Percentiles rank a stretch among this genome's conserved stretches.
These are phyloP conservation scores for Micromussa lordhowensis DNA, from an alignment of 92 coral and sea anemone species.

Conservation along the genomic window DNA sequence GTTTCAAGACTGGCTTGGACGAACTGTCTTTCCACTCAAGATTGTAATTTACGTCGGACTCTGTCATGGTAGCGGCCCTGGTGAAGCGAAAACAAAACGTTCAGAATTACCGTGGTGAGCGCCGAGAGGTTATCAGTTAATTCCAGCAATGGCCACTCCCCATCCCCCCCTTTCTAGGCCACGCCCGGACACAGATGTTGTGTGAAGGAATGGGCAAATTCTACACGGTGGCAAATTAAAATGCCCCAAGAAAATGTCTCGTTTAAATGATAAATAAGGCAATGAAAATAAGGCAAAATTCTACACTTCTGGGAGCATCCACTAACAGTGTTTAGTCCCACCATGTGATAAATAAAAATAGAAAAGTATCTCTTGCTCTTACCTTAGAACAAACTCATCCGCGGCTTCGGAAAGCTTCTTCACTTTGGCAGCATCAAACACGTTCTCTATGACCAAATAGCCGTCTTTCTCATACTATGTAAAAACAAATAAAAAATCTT, in stretches of 20 bases:
- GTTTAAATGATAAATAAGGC: no score
- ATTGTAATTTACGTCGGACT: slow-evolving; percentile 35
- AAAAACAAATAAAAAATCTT: not conserved
- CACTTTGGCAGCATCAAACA: slow-evolving; percentile 20
- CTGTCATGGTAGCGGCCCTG: slow-evolving; percentile 45
- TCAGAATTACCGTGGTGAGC: not conserved
- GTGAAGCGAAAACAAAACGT: not conserved
- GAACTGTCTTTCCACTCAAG: slow-evolving; percentile 48
- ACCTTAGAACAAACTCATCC: slow-evolving; percentile 18
- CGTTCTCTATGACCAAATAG: slow-evolving; percentile 12
- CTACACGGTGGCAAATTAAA: no score
- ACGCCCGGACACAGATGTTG: not conserved
- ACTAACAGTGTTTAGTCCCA: no score
- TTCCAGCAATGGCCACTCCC: not conserved
- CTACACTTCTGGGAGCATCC: not conserved
- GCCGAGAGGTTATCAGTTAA: not conserved
- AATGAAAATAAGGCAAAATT: no score
- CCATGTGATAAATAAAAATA: no score
- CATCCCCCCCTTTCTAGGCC: not conserved
- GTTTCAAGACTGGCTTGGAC: slow-evolving; percentile 40
- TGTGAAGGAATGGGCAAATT: no score
- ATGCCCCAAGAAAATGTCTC: no score
- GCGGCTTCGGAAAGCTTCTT: slow-evolving; percentile 14
- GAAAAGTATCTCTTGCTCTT: not conserved
- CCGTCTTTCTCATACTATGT: slow-evolving; percentile 27